phyloP scores from a whole-genome alignment of 2,888 invertebrate genomes.

The Tillus elongatus region DNA sequence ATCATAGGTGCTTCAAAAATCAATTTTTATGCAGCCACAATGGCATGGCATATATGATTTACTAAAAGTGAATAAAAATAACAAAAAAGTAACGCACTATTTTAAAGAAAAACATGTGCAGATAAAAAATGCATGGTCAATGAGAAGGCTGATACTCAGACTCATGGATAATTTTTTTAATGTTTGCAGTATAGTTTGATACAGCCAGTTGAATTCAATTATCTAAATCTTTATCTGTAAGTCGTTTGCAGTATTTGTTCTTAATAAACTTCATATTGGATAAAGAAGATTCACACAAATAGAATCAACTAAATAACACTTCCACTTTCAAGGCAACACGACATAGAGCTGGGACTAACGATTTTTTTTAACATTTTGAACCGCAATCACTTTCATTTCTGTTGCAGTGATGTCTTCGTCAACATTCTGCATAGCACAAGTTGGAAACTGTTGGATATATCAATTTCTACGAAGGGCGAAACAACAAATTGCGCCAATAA shows the following conservation, averaged over 20 bases:
- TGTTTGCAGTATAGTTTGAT: too few relatives aligned
- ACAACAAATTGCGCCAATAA: slow-evolving; percentile 18
- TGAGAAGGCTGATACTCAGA: slow-evolving; percentile 15
- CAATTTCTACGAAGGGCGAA: slow-evolving; percentile 18
- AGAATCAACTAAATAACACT: slow-evolving; percentile 13
- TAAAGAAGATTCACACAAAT: too few relatives aligned
- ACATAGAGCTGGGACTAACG: too few relatives aligned
- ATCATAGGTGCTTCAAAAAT: too few relatives aligned
- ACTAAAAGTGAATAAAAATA: too few relatives aligned
- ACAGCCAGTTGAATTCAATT: slow-evolving; percentile 11
- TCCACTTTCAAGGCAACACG: too few relatives aligned
- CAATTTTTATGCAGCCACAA: slow-evolving; percentile 9
- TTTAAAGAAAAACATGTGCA: too few relatives aligned
- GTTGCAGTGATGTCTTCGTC: slow-evolving; percentile 18
- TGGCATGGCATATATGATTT: slow-evolving; percentile 6
- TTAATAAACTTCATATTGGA: too few relatives aligned
- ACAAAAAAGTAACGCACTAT: too few relatives aligned
- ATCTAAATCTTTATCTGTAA: slow-evolving; percentile 11
- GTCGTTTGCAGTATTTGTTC: slow-evolving; percentile 15
- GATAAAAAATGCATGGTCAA: too few relatives aligned
- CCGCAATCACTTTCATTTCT: slow-evolving; percentile 17
- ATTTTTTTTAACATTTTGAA: slow-evolving; percentile 17
- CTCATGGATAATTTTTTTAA: slow-evolving; percentile 13
- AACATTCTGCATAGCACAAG: slow-evolving; percentile 18
- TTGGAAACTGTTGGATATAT: slow-evolving; percentile 17